Evolutionary conservation across 2,888 invertebrate species (phyloP), one percentile per base, ranked within the genome.

Genomic region (Philaethria dido): DNA sequence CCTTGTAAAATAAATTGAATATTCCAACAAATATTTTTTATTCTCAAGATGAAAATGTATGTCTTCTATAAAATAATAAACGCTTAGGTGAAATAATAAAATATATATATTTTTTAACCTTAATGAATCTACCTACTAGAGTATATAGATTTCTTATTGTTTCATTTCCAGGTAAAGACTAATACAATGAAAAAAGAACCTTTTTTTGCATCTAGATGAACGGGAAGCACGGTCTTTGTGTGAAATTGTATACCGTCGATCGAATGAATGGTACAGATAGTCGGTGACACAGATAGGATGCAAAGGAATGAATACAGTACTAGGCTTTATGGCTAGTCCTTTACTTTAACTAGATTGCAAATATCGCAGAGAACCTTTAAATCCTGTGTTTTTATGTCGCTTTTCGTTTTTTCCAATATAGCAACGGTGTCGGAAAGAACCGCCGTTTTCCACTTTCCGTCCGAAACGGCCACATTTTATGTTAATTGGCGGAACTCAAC

Each of bases 171-270:
- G 1, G 22, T 22, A 59, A 47, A 60, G 45, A 29, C 45, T 14
- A 5, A 16, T 47, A 59, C 48, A 64, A 64, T 64, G 47, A 36
- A 48, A 64, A 64, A 39, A 59, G 29, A 52, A 54, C n/a, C 29
- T 44, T 50, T 55, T 44, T 59, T 48, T 48, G 36, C 18, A 48
- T 42, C 64, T 48, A 39, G 59, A 48, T 64, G 57, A 59, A 64
- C 48, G 57, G 39, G 57, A 47, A 59, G 57, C 48, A 55, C 22
- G 29, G 47, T 59, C 64, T 64, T 64, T 64, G 64, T 64, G 48
- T 42, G 36, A 57, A 64, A 42, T 59, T 59, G 64, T 64, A 60
- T 60, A 48, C 48, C 36, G 57, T 64, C 57, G 64, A 59, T 64
- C 64, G 42, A 64, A 64, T 59, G 64, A 59, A 48, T 48, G 57